These are phyloP conservation scores for Bembecia ichneumoniformis DNA, from an alignment of 2,888 invertebrate genomes.

Conservation along the genomic window DNA sequence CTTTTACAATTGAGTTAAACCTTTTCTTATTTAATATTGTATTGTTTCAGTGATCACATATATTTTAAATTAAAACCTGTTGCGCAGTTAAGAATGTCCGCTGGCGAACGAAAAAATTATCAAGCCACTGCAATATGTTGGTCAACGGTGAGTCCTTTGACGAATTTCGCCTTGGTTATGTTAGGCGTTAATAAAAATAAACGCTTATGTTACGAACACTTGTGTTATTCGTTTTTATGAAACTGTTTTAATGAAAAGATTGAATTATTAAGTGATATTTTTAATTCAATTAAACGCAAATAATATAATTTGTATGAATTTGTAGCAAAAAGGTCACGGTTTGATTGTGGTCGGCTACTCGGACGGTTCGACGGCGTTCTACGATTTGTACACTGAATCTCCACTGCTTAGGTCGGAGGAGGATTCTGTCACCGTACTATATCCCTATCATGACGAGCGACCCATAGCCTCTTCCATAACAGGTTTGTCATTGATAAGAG, in stretches of 20 bases:
- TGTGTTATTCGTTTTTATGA: too few species aligned
- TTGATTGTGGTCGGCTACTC: conserved; percentile 77
- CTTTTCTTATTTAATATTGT: conserved; percentile 3
- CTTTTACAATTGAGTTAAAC: background rate
- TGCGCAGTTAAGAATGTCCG: conserved; percentile 46
- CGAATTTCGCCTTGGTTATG: too few species aligned
- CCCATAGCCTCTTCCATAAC: conserved; percentile 72
- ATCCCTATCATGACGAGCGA: conserved; percentile 73
- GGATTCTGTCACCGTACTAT: conserved; percentile 51
- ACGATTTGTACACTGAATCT: conserved; percentile 69
- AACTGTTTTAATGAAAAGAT: too few species aligned
- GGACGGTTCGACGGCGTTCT: conserved; percentile 77
- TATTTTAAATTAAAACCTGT: conserved; percentile 61
- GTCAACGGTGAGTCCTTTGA: conserved; percentile 48
- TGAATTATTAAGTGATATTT: too few species aligned
- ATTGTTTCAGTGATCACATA: conserved; percentile 39
- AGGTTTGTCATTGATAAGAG: conserved; percentile 42
- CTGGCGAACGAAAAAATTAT: conserved; percentile 29
- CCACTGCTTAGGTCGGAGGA: conserved; percentile 53
- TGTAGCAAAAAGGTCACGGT: conserved; percentile 65
- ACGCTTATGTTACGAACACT: too few species aligned
- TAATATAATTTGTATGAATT: conserved; percentile 10
- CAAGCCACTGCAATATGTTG: conserved; percentile 67
- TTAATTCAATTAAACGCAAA: too few species aligned
- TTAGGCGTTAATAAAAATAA: too few species aligned